Evolutionary conservation across 2,888 invertebrate genomes (phyloP).

Genomic region (Tridacna gigas): DNA sequence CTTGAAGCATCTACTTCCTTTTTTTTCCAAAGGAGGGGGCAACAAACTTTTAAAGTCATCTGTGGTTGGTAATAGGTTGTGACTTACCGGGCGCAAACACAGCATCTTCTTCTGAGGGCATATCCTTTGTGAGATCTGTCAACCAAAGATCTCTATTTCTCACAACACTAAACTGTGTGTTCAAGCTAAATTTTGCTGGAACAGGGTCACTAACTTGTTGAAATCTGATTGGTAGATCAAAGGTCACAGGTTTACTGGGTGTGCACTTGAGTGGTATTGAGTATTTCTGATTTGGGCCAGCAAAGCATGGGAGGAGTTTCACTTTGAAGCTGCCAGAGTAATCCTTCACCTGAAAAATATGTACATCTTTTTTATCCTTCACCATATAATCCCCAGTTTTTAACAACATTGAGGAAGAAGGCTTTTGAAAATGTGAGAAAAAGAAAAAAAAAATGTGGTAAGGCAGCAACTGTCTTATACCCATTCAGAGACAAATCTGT

Average conservation of each 20-base stretch:
- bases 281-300: constrained; percentile 75
- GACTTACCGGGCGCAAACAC: constrained; percentile 81
- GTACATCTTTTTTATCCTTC: too few species aligned
- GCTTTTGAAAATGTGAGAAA: too few species aligned
- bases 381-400: too few species aligned
- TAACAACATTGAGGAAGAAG: too few species aligned
- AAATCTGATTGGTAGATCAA: constrained; percentile 83
- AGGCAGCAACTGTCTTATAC: too few species aligned
- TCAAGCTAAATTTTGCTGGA: constrained; percentile 82
- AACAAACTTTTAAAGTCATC: too few species aligned
- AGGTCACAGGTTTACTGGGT: constrained; percentile 80
- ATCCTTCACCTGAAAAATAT: constrained; percentile 79
- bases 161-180: constrained; percentile 82
- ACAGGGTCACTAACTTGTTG: constrained; percentile 85
- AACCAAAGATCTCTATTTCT: constrained; percentile 82
- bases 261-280: constrained; percentile 77
- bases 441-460: too few species aligned
- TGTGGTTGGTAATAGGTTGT: too few species aligned
- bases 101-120: constrained; percentile 75
- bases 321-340: constrained; percentile 83
- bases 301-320: constrained; percentile 83
- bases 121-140: constrained; percentile 73
- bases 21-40: too few species aligned
- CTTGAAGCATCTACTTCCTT: too few species aligned
- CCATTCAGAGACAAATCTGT: too few species aligned